These are phyloP conservation scores for Octopus bimaculoides DNA, from an alignment of 1,140 invertebrate species.

Conservation along the genomic window DNA sequence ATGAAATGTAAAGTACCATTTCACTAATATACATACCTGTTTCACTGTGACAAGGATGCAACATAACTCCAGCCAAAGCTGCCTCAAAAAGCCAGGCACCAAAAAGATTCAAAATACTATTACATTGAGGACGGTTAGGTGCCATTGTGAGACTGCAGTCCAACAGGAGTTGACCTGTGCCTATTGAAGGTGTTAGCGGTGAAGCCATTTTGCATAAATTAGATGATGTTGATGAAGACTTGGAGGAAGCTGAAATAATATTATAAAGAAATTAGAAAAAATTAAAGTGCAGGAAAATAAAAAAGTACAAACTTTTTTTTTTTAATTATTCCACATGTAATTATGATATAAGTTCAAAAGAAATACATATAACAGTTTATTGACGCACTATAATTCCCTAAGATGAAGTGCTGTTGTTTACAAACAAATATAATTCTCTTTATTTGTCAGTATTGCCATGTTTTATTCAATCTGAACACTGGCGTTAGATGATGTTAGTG, in stretches of 20 bases:
- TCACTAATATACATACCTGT: conserved; percentile 31
- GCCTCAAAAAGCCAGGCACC: conserved; percentile 97
- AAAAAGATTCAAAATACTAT: conserved; percentile 92
- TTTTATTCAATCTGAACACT: too few species aligned
- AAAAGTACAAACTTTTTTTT: too few species aligned
- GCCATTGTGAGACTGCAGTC: conserved; percentile 46
- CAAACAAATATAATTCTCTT: too few species aligned
- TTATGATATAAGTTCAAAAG: too few species aligned
- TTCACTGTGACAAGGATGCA: conserved; percentile 43
- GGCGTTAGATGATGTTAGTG: too few species aligned
- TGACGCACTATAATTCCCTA: too few species aligned
- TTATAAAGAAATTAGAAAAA: background rate
- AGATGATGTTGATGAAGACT: conserved; percentile 21
- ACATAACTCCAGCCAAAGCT: conserved; percentile 74
- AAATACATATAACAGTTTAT: too few species aligned
- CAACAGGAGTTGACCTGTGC: conserved; percentile 34
- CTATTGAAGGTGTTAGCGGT: background rate
- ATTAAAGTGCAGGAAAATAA: too few species aligned
- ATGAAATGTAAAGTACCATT: background rate
- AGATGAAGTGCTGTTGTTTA: too few species aligned
- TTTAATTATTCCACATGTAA: too few species aligned
- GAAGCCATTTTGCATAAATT: conserved; percentile 19
- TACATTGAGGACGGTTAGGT: conserved; percentile 75
- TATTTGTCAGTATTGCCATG: too few species aligned
- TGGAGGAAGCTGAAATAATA: conserved; percentile 8